Conservation (phyloP, 1,140 invertebrate genomes). For the Microplitis demolitor region DNA sequence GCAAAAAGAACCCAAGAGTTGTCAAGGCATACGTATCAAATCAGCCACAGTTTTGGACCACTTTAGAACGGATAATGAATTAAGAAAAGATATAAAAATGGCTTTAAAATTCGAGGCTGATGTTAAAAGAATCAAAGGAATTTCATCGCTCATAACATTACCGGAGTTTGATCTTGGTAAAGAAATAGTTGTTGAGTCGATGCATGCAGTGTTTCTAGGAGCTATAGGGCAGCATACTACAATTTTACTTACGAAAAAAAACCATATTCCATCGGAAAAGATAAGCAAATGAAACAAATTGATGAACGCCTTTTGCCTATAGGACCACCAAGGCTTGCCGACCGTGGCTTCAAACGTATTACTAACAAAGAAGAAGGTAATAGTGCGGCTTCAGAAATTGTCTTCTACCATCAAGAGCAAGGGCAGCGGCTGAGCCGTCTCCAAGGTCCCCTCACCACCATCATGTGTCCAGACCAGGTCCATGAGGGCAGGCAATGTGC, state of each 20-base stretch:
- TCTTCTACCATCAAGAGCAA: too few species aligned
- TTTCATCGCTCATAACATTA: neutral
- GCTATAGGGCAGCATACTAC: conserved; percentile 1
- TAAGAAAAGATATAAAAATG: neutral
- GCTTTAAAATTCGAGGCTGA: neutral
- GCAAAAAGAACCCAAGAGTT: neutral
- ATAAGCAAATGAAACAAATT: neutral
- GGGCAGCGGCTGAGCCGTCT: too few species aligned
- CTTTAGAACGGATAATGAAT: neutral
- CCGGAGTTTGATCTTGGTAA: neutral
- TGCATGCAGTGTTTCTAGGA: conserved; percentile 18
- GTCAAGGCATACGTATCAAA: neutral
- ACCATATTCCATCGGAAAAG: neutral
- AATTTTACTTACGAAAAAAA: neutral
- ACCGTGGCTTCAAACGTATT: too few species aligned
- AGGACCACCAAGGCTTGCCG: neutral
- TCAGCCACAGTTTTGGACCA: neutral
- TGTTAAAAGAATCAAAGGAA: neutral
- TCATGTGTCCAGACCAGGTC: too few species aligned
- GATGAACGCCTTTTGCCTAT: neutral
- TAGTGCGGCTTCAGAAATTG: too few species aligned
- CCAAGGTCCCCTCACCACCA: too few species aligned
- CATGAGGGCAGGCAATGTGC: too few species aligned
- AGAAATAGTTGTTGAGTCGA: conserved; percentile 8
- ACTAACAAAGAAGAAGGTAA: too few species aligned